Conservation (phyloP, 2,888 invertebrate genomes). For the Brassicogethes aeneus region DNA sequence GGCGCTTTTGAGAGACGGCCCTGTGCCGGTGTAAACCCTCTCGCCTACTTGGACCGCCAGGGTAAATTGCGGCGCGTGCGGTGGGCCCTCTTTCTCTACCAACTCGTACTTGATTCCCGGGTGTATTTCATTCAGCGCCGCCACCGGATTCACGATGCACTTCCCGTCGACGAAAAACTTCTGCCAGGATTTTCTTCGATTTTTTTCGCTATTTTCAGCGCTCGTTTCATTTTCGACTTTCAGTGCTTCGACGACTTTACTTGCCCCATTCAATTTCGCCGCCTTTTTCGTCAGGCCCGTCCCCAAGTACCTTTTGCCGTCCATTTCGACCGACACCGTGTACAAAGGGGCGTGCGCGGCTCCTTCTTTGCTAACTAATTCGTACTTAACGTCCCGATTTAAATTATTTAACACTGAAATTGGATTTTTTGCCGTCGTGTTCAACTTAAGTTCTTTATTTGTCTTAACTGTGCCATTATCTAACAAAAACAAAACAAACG, state of each 20-base stretch:
- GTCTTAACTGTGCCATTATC: slow-evolving; percentile 7
- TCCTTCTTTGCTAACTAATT: neutral
- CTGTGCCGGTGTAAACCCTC: neutral
- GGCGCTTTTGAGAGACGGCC: neutral
- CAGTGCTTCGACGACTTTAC: neutral
- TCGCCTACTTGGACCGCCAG: neutral
- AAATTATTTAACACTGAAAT: neutral
- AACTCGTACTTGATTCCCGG: neutral
- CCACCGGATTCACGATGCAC: neutral
- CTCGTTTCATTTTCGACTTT: neutral
- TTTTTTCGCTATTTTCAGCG: neutral
- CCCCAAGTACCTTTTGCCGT: neutral
- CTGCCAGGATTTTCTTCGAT: neutral
- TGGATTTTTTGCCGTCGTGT: no score
- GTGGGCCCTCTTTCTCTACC: neutral
- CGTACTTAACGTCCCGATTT: neutral
- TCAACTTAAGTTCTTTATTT: no score
- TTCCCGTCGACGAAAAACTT: neutral
- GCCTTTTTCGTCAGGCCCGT: neutral
- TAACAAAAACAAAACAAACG: slow-evolving; percentile 2
- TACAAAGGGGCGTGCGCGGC: neutral
- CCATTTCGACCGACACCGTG: neutral
- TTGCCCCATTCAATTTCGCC: neutral
- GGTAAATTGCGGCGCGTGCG: neutral
- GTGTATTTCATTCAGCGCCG: neutral